Evolutionary conservation across 2,797 vertebrate genomes (phyloP), one percentile per base, ranked within the genome.

Genomic region (Eulemur mongoz): DNA sequence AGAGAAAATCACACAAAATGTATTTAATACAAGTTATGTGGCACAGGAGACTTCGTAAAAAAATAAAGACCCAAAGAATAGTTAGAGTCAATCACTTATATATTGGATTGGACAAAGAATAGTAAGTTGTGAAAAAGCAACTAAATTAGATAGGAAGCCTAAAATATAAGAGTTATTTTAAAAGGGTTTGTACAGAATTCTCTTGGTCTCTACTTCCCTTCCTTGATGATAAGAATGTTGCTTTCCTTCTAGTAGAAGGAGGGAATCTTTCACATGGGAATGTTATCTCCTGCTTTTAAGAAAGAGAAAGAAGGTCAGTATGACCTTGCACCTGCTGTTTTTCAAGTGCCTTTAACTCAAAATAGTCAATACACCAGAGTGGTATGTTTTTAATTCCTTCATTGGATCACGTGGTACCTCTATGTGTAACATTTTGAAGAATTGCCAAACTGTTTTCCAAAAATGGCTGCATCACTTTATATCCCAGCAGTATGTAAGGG

Each of bases 381-480:
- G n/a, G 45, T 38, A 27, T 84, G 69, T 69, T 61, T 82, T 69
- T 52, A 84, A 69, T 5, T 40, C 25, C 48, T 30, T 70, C 65
- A 70, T 8, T 72, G 45, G 75, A 80, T 88, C 67, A 52, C 25
- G 50, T 20, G 38, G 40, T 80, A 52, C n/a, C 78, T 83, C 50
- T 78, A 25, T 89, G 30, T 72, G 84, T 93, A 84, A 78, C 43
- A 70, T 84, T 93, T 92, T 82, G 38, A 96, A 86, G 50, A 95
- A 69, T 13, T 86, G 50, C 45, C 80, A 93, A 82, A 87, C 54
- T 12, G 23, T 45, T 90, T 96, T 91, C 73, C 45, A 48, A 75
- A 75, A 93, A 87, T 23, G 20, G 27, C 20, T 50, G 20, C 1
- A 7, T 11, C 86, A 63, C 89, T 84, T 96, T 86, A 63, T 40